Evolutionary conservation across 2,888 invertebrate genomes (phyloP), one percentile per base, ranked within the genome.

Genomic region (Polydrusus pterygomalis): DNA sequence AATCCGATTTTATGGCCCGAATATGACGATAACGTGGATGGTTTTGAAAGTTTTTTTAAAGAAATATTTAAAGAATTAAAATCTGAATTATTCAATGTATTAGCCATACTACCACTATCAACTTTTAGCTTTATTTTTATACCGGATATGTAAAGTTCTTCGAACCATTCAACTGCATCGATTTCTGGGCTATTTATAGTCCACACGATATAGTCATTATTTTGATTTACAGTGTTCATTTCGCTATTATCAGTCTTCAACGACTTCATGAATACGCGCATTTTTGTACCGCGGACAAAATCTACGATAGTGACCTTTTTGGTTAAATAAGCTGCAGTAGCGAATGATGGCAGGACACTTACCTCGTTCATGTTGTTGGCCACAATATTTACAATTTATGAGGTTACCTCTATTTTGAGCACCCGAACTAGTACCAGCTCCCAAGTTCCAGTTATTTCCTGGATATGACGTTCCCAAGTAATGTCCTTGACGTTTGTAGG

Each of bases 141-240:
- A 38, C 62, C 62, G 11, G 38, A 40, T 18, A 45, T 20, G 17
- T n/a, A 25, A 25, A 65, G 13, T 20, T 47, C 13, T 65, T 65
- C 65, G 45, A 47, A 65, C 65, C 65, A 65, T 13, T 65, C 51
- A 15, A 65, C 30, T 30, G 65, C 5, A 49, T 30, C 9, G 47
- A 65, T 18, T 10, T 25, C 49, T 38, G 49, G 1, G 17, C 30
- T 49, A 15, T 9, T 20, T 20, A 65, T 51, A 49, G 65, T 65
- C 65, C 65, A 65, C 5, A 65, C 49, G 5, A 65, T 34, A 49
- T 15, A 34, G 15, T 65, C 51, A 65, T 65, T 65, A n/a, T 13
- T 30, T 11, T 6, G 1, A 15, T 25, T 25, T 2, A 8, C 1
- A 13, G 0, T n/a, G 43, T 13, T 43, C n/a, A 7, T 43, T 43